Base-by-base conservation (phyloP, 2,888 invertebrate genomes). In the Pseudanteris insignis region DNA sequence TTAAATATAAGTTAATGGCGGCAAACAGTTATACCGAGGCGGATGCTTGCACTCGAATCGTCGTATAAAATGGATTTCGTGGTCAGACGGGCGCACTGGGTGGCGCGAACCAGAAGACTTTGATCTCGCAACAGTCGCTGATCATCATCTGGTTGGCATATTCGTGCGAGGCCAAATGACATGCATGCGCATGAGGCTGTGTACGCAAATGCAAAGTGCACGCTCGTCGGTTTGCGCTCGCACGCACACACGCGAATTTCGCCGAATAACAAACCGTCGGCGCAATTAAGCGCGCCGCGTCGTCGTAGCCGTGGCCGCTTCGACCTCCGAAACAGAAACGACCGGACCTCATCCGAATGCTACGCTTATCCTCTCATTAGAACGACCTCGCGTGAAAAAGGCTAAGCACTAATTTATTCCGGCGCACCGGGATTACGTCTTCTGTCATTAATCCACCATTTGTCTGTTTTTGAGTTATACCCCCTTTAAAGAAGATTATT, bases 271-370 rank as follows among this genome's bases (percentile, higher is more conserved):
- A 43, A 33, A 60, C 43, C 43, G 48, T 53, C 43, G 37, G 38
- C 44, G 61, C 61, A 61, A 61, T 54, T 54, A 61, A 48, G 54
- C 44, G 24, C 60, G 43, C 40, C 46, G n/a, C n/a, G 44, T 36
- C 26, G 32, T 32, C 29, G 38, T 40, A 33, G 55, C 48, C 14
- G 5, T n/a, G 26, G 8, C 26, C 6, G 5, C 26, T 4, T n/a
- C 26, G 7, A n/a, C 6, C 6, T 18, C 18, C 44, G 24, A 32
- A 46, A 40, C 43, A 26, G 38, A 14, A 25, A 43, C 18, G 4
- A 24, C 11, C n/a, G 21, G 12, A 10, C 11, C 12, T 30, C 30
- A 9, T 26, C 10, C 11, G 15, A 50, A 59, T 46, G 24, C 32
- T 26, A n/a, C 37, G 9, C 30, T 47, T 33, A 54, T 48, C 48